A percentile compares a stretch with the other conserved stretches of the same genome.
Evolutionary conservation across 2,888 invertebrate genomes (phyloP).

Genomic region (Ectemnius lituratus): DNA sequence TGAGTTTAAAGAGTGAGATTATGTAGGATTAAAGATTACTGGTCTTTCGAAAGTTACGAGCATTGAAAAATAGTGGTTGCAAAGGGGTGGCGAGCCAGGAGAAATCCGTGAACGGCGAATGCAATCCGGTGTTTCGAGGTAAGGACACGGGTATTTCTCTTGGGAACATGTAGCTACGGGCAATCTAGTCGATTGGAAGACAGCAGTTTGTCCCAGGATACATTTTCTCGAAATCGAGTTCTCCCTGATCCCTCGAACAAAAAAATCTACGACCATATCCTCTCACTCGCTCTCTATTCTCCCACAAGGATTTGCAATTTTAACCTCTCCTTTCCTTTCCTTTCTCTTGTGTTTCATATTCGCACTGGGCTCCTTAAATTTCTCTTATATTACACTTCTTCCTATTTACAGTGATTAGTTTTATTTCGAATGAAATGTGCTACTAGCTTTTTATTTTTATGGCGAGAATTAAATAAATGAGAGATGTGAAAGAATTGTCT

Average conservation of each 20-base stretch:
- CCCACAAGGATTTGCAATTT: conserved; percentile 12
- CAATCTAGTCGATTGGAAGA: conserved; percentile 56
- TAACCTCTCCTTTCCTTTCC: background rate
- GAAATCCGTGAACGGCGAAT: conserved; percentile 33
- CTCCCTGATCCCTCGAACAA: conserved; percentile 11
- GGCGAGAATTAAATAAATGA: too few relatives aligned
- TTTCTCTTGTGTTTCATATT: background rate
- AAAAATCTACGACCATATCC: conserved; percentile 3
- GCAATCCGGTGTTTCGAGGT: conserved; percentile 46
- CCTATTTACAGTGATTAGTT: too few relatives aligned
- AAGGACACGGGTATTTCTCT: conserved; percentile 55
- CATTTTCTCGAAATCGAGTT: conserved; percentile 48
- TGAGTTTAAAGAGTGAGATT: too few relatives aligned
- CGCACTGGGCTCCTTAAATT: too few relatives aligned
- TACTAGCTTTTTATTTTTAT: too few relatives aligned
- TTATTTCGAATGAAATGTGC: too few relatives aligned
- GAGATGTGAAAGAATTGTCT: too few relatives aligned
- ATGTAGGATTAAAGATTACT: too few relatives aligned
- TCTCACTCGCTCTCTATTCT: background rate
- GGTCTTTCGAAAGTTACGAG: background rate
- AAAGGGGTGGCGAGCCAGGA: background rate
- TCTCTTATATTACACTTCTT: too few relatives aligned
- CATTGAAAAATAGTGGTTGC: conserved; percentile 27
- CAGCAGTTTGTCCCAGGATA: conserved; percentile 38
- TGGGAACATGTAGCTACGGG: conserved; percentile 36